Base-by-base conservation (phyloP, 2,888 invertebrate species). In the Sminthurinus aureus region DNA sequence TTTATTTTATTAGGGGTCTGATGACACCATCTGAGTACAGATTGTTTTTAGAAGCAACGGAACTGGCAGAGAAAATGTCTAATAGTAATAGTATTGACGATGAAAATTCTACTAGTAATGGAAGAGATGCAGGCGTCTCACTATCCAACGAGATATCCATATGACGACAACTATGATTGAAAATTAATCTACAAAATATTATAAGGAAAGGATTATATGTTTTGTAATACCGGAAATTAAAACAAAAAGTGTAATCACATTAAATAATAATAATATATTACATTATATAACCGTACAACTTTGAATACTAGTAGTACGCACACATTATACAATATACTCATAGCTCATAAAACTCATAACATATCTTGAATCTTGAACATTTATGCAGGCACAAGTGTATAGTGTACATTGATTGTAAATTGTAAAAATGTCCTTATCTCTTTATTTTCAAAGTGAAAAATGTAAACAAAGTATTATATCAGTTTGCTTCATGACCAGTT, bases 11-110 rank as follows among this genome's bases (percentile, higher is more conserved):
- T 58, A 88, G 88, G 64, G 87, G 88, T 20, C 86, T 88, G 86
- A 86, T 88, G 84, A 87, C 88, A 50, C 88, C 88, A 4, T 86
- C 87, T 0, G 88, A 88, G 74, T 88, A 88, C 50, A 78, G 87
- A 20, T 80, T 84, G 24, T 88, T 88, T 66, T 85, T 88, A 67
- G 81, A 85, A 79, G 85, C 86, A 15, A 85, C 86, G 13, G 88
- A 88, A 66, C 83, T 71, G 52, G 79, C 79, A 3, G 80, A 81
- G 73, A 81, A 81, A 71, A 81, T 58, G 22, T 20, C 73, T 15
- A 1, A 64, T 20, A 50, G 51, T 3, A 22, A n/a, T 52, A 20
- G 8, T 75, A 38, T 13, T 50, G 51, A 24, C 22, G 80, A 81
- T 58, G 69, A 81, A 51, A 51, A 67, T 50, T 38, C 22, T n/a